Evolutionary conservation across 2,888 invertebrate genomes (phyloP).

Genomic region (Philaethria dido): DNA sequence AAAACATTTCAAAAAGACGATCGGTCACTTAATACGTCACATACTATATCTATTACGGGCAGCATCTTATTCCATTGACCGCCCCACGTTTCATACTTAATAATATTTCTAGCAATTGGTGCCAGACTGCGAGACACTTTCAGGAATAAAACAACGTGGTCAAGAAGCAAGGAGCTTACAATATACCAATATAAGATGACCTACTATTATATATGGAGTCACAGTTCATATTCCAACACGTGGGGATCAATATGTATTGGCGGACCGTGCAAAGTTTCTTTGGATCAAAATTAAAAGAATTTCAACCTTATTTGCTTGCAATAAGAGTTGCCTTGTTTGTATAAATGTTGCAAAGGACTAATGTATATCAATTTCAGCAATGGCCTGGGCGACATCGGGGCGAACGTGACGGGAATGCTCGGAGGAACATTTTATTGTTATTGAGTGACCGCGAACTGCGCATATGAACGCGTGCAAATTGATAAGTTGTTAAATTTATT

Average conservation of each 20-base stretch:
- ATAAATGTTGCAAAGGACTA: slow-evolving; percentile 52
- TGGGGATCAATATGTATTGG: slow-evolving; percentile 57
- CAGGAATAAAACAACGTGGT: slow-evolving; percentile 65
- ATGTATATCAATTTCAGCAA: slow-evolving; percentile 81
- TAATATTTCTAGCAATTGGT: slow-evolving; percentile 75
- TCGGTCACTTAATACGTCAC: slow-evolving; percentile 32
- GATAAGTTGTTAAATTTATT: slow-evolving; percentile 26
- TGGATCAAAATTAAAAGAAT: slow-evolving; percentile 43
- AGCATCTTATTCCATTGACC: slow-evolving; percentile 55
- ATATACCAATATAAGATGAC: slow-evolving; percentile 50
- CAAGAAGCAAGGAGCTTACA: slow-evolving; percentile 56
- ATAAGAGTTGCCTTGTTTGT: slow-evolving; percentile 47
- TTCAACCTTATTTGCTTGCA: slow-evolving; percentile 49
- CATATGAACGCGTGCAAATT: slow-evolving; percentile 34
- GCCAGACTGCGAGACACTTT: slow-evolving; percentile 68
- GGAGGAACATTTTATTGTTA: slow-evolving; percentile 71
- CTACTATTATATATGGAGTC: slow-evolving; percentile 30
- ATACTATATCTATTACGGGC: slow-evolving; percentile 42
- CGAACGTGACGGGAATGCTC: slow-evolving; percentile 75
- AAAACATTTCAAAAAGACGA: slow-evolving; percentile 22
- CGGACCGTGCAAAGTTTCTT: slow-evolving; percentile 39
- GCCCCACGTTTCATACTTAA: slow-evolving; percentile 61
- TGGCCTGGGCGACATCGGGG: slow-evolving; percentile 72
- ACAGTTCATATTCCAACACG: slow-evolving; percentile 16
- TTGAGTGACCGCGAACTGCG: slow-evolving; percentile 69